Evolutionary conservation across 1,140 invertebrate genomes (phyloP), one percentile per base, ranked within the genome.

Genomic region (Trialeurodes vaporariorum): DNA sequence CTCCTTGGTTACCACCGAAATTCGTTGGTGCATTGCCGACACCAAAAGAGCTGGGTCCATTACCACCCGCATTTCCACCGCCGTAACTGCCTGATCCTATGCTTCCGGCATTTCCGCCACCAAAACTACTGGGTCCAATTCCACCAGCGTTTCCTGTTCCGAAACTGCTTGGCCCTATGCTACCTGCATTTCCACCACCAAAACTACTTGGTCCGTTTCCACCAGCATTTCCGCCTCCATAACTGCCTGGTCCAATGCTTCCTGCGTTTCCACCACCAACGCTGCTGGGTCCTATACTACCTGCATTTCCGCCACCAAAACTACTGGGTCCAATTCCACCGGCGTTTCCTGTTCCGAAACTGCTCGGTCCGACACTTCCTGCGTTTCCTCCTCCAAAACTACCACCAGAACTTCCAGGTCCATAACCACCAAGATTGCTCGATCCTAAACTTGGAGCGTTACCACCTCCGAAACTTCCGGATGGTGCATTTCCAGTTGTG

Each of bases 201-300:
- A 67, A 70, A 34, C 71, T 71, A 60, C 75, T 74, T 59, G 76
- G 73, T 27, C 76, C 76, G 61, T 71, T 64, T 25, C 72, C 72
- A 62, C 80, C 77, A 65, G 78, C 78, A 60, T 72, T 74, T 59
- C 73, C 73, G 27, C 72, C 71, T 59, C 72, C 71, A 71, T 66
- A 71, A 34, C 68, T 60, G 66, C 67, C 70, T 49, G 72, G 73
- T 59, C 72, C 74, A 69, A 58, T 65, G 71, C 59, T 69, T 63
- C 70, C 71, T 25, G 24, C 69, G 63, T 2, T 66, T 22, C 72
- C 72, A 69, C 70, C 65, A 17, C 68, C 64, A 70, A 72, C 61
- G 63, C 70, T 67, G 34, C 69, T 72, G 21, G 75, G 73, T 62
- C 72, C 71, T 68, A 71, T 71, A 0, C 70, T 64, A 17, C 73